These are phyloP conservation scores for Dendrolimus punctatus DNA, from an alignment of 1,140 invertebrate genomes.

Conservation along the genomic window DNA sequence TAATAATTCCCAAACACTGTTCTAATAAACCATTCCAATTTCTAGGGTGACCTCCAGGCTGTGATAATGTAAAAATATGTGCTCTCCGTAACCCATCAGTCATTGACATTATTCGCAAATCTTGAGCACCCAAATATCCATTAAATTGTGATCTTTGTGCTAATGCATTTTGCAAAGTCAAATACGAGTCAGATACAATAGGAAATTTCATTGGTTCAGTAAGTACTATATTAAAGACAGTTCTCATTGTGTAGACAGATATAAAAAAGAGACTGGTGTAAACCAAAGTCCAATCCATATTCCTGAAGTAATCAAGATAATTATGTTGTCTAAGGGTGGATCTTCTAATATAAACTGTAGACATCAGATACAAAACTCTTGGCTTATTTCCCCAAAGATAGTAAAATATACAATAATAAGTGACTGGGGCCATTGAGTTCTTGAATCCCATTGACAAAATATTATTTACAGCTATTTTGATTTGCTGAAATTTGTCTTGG, in stretches of 20 bases:
- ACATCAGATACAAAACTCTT: slow-evolving; percentile 50
- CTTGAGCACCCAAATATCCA: slow-evolving; percentile 80
- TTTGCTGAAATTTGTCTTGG: slow-evolving; percentile 76
- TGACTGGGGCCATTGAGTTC: slow-evolving; percentile 74
- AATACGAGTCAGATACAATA: slow-evolving; percentile 56
- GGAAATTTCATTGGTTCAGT: slow-evolving; percentile 78
- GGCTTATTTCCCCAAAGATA: slow-evolving; percentile 70
- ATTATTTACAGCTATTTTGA: slow-evolving; percentile 72
- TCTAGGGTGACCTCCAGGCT: slow-evolving; percentile 84
- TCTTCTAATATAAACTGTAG: slow-evolving; percentile 70
- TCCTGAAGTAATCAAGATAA: slow-evolving; percentile 65
- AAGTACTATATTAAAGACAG: slow-evolving; percentile 79
- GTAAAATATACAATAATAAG: slow-evolving; percentile 76
- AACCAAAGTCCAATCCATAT: slow-evolving; percentile 79
- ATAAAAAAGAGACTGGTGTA: slow-evolving; percentile 79
- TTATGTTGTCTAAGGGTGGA: slow-evolving; percentile 67
- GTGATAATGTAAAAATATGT: slow-evolving; percentile 79
- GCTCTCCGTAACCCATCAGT: slow-evolving; percentile 72
- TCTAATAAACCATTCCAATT: slow-evolving; percentile 83
- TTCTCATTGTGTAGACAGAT: slow-evolving; percentile 78
- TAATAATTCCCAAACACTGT: slow-evolving; percentile 74
- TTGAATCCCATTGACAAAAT: slow-evolving; percentile 73
- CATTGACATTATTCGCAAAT: slow-evolving; percentile 76
- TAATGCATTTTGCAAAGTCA: slow-evolving; percentile 72
- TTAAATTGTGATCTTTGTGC: slow-evolving; percentile 75